These are phyloP conservation scores for Pogona vitticeps DNA, from an alignment of 2,113 vertebrate species.

Conservation along the genomic window DNA sequence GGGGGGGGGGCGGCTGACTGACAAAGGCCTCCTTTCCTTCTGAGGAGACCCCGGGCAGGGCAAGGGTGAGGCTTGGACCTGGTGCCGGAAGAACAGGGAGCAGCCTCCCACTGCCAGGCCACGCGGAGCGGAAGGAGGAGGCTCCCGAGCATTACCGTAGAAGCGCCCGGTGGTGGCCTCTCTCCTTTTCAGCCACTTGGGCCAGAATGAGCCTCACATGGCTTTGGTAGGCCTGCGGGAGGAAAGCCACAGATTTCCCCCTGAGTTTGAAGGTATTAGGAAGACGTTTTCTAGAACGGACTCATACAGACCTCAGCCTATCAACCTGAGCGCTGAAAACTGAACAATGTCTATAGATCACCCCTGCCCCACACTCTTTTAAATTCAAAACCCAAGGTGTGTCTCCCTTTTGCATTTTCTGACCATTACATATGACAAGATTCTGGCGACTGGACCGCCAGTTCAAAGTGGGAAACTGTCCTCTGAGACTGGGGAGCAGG, in stretches of 20 bases:
- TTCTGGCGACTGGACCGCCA: no score
- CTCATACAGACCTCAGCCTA: no score
- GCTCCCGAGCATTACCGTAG: conserved; percentile 67
- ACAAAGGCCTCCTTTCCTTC: neutral
- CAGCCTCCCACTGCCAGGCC: neutral
- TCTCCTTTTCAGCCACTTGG: conserved; percentile 70
- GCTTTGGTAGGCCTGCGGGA: conserved; percentile 71
- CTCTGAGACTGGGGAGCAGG: no score
- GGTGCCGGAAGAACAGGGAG: neutral
- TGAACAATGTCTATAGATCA: no score
- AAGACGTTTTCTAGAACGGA: no score
- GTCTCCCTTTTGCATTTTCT: no score
- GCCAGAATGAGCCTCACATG: conserved; percentile 39
- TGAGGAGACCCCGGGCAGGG: neutral
- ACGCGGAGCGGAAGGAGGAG: neutral
- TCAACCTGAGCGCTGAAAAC: no score
- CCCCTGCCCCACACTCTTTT: no score
- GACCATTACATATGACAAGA: no score
- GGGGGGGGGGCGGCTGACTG: neutral
- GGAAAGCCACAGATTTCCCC: neutral
- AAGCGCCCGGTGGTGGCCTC: neutral
- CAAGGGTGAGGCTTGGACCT: neutral
- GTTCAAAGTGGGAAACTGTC: no score
- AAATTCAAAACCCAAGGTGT: no score
- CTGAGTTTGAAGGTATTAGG: no score